A percentile compares a stretch with the other conserved stretches of the same genome.
phyloP scores from a whole-genome alignment of 2,888 invertebrate species.

The Epsilonema sp. region DNA sequence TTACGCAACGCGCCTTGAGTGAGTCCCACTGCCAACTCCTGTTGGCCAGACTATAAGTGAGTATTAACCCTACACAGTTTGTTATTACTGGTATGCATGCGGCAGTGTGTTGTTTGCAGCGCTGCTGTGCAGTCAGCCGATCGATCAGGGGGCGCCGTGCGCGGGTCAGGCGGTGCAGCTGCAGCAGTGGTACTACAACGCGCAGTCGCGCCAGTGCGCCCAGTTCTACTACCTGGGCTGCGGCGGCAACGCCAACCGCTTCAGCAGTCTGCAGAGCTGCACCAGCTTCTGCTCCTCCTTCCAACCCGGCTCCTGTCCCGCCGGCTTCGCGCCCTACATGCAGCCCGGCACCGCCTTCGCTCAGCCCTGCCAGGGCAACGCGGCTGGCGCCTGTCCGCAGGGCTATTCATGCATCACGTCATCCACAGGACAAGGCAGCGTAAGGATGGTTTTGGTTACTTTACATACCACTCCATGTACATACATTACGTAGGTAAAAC shows the following conservation, averaged over 20 bases:
- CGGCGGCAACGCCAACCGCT: slow-evolving; percentile 5
- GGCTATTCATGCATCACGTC: background rate
- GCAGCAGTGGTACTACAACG: slow-evolving; percentile 1
- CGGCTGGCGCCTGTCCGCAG: background rate
- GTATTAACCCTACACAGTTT: too few relatives aligned
- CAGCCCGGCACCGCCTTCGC: background rate
- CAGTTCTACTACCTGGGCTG: slow-evolving; percentile 2
- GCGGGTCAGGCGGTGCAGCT: background rate
- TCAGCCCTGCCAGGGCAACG: slow-evolving; percentile 4
- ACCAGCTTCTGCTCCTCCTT: background rate
- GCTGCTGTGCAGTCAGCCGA: background rate
- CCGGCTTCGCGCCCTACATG: background rate
- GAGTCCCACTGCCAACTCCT: too few relatives aligned
- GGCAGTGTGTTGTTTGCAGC: too few relatives aligned
- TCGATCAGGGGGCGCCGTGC: background rate
- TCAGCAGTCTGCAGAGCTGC: background rate
- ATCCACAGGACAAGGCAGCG: too few relatives aligned
- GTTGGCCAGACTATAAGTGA: too few relatives aligned
- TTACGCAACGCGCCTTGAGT: too few relatives aligned
- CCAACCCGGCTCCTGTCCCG: background rate
- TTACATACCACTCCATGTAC: too few relatives aligned
- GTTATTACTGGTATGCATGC: too few relatives aligned
- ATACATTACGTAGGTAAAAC: too few relatives aligned
- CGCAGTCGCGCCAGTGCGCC: background rate
- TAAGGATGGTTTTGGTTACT: too few relatives aligned